phyloP scores from a whole-genome alignment of 2,888 invertebrate genomes.

The Dichetophora obliterata region DNA sequence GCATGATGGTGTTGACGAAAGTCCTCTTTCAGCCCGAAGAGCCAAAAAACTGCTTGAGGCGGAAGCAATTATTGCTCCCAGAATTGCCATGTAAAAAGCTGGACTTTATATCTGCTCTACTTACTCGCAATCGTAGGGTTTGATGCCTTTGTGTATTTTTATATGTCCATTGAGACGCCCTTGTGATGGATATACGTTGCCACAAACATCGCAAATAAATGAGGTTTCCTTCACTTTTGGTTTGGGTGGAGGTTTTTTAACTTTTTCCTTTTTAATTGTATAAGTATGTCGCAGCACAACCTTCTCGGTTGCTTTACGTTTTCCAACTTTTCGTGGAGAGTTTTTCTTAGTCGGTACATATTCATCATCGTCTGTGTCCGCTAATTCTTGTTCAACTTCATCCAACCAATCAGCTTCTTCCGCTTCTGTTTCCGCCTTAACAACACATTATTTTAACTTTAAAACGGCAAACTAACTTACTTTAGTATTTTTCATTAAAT shows the following conservation, averaged over 20 bases:
- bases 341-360: slow-evolving; percentile 49
- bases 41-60: too few species aligned
- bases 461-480: not conserved
- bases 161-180: slow-evolving; percentile 68
- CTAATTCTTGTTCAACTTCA: slow-evolving; percentile 54
- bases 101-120: slow-evolving; percentile 40
- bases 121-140: slow-evolving; percentile 69
- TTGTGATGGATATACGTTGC: slow-evolving; percentile 67
- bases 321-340: slow-evolving; percentile 6
- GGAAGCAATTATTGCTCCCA: too few species aligned
- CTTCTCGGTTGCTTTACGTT: slow-evolving; percentile 36
- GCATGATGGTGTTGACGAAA: too few species aligned
- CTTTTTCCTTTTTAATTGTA: slow-evolving; percentile 17
- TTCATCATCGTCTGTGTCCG: slow-evolving; percentile 58
- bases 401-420: slow-evolving; percentile 60
- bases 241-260: slow-evolving; percentile 25
- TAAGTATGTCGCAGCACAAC: slow-evolving; percentile 5
- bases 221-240: slow-evolving; percentile 56
- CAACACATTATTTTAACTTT: not conserved
- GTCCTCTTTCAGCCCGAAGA: too few species aligned
- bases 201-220: slow-evolving; percentile 68
- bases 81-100: too few species aligned
- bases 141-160: slow-evolving; percentile 66
- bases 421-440: slow-evolving; percentile 41
- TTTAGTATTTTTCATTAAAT: slow-evolving; percentile 38